Conservation (phyloP, 2,113 vertebrate genomes). For the Paralichthys olivaceus region DNA sequence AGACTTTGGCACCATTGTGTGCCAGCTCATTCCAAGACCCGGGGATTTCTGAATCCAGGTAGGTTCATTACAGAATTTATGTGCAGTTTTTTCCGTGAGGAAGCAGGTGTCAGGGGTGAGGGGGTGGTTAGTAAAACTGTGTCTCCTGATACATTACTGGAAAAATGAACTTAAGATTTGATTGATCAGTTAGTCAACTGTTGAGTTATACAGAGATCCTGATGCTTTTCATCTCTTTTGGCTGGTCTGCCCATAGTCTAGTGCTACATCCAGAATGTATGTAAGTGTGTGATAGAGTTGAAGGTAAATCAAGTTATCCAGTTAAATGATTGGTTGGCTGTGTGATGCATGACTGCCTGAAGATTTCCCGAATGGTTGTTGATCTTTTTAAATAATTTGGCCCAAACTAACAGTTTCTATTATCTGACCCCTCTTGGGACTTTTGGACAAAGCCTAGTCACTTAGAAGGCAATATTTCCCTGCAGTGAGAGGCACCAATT, state of each 20-base stretch:
- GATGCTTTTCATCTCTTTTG: neutral
- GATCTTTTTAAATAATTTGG: neutral
- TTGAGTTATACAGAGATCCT: no score
- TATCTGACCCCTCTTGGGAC: neutral
- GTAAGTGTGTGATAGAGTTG: no score
- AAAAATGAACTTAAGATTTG: no score
- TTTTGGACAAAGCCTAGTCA: neutral
- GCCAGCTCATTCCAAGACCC: slow-evolving; percentile 59
- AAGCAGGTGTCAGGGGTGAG: neutral
- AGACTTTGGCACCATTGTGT: slow-evolving; percentile 66
- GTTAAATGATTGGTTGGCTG: no score
- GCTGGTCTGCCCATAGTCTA: neutral
- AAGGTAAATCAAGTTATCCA: no score
- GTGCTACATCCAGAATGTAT: neutral
- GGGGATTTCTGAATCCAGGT: slow-evolving; percentile 69
- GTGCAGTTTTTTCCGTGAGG: neutral
- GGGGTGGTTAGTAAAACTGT: neutral
- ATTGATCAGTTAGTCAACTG: no score
- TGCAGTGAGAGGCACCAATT: no score
- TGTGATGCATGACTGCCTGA: no score
- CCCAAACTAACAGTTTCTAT: neutral
- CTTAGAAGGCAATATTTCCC: neutral
- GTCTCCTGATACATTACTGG: no score
- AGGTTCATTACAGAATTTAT: neutral
- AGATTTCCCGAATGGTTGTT: neutral